These are phyloP conservation scores for Potorous gilbertii DNA, from an alignment of 2,797 vertebrate genomes.

Conservation along the genomic window DNA sequence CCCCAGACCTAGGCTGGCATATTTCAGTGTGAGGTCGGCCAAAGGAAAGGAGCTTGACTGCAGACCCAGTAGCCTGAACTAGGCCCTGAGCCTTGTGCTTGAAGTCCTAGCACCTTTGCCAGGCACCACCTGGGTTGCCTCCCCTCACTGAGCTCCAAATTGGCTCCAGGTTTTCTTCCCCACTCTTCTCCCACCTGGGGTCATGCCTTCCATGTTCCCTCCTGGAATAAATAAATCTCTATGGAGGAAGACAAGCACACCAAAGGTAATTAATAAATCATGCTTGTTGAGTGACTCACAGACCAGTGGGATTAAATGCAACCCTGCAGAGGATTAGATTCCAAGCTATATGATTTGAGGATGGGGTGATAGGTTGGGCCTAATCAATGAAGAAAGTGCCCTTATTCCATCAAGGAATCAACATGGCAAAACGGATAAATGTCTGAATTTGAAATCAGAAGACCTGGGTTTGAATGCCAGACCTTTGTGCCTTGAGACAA, in stretches of 20 bases:
- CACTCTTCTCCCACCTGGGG: not conserved
- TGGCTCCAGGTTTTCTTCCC: not conserved
- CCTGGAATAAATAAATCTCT: not conserved
- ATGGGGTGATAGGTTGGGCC: not conserved
- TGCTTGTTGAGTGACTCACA: not conserved
- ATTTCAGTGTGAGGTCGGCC: not conserved
- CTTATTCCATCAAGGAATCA: not conserved
- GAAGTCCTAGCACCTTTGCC: not conserved
- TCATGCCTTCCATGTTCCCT: not conserved
- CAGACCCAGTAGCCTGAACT: not conserved
- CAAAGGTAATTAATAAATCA: not conserved
- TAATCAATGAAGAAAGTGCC: not conserved
- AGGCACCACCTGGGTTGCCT: not conserved
- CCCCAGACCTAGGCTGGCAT: constrained; percentile 26
- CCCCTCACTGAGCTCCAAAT: not conserved
- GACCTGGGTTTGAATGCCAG: not conserved
- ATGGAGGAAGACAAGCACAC: not conserved
- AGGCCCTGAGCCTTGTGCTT: not conserved
- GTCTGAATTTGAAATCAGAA: not conserved
- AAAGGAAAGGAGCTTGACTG: not conserved
- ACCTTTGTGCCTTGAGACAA: not conserved
- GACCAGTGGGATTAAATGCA: not conserved
- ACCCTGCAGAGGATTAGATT: not conserved
- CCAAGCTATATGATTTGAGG: not conserved
- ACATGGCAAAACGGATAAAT: not conserved